Base-by-base conservation (phyloP, 1,140 invertebrate species). In the Platyura marginata region DNA sequence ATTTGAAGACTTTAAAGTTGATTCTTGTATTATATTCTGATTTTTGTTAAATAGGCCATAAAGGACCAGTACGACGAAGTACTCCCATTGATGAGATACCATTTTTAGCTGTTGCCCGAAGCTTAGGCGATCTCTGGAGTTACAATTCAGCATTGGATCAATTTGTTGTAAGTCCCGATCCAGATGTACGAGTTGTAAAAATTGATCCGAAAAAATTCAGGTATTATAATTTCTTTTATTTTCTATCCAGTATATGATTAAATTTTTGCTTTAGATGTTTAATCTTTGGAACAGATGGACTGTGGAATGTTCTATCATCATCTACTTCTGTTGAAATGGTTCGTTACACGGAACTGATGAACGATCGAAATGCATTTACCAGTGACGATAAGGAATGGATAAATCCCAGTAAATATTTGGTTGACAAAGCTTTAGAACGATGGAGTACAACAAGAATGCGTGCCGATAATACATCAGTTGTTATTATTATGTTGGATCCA, bases 151-250 rank as follows among this genome's bases (percentile, higher is more conserved):
- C 75, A 37, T 74, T 77, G 49, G 77, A 91, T 57, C 78, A 84
- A 58, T 98, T 95, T 67, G 81, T 95, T 10, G 92, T 98, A 3
- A 93, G 88, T n/a, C 94, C 94, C 0, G 88, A 93, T 61, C 94
- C 94, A 2, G 93, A 98, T 69, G 87, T 95, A 3, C 74, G 77
- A 50, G 88, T 93, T 0, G 67, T 90, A 40, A 69, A 77, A 37
- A 79, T 97, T 44, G 82, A 96, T 63, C 79, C 86, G 1, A 71
- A 69, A 15, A 70, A 67, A 43, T 75, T 76, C 52, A 63, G 68
- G 70, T 71, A 51, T 56, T 32, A n/a, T n/a, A n/a, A n/a, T n/a
- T n/a, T n/a, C n/a, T n/a, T n/a, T n/a, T n/a, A n/a, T n/a, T 40
- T 10, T 21, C 21, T 40, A 40, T 20, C 21, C 21, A 40, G 11